These are phyloP conservation scores for Okapia johnstoni DNA, from an alignment of 2,113 vertebrate species.

Conservation along the genomic window DNA sequence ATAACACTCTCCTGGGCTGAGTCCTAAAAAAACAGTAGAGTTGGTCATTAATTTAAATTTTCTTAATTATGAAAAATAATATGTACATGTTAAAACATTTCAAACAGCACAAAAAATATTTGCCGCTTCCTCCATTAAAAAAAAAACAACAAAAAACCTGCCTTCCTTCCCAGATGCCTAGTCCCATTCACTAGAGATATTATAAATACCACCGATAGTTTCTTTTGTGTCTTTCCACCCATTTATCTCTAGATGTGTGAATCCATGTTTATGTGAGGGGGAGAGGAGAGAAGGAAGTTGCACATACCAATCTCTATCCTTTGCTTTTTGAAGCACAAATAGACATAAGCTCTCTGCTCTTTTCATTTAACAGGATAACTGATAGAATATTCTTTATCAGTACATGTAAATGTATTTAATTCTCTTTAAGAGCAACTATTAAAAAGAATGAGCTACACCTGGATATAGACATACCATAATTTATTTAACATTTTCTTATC, in stretches of 20 bases:
- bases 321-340: neutral
- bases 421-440: neutral
- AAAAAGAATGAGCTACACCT: neutral
- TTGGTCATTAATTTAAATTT: neutral
- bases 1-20: constrained; percentile 95
- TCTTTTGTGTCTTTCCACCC: neutral
- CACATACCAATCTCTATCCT: neutral
- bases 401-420: neutral
- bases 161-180: neutral
- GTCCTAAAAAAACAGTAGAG: constrained; percentile 82
- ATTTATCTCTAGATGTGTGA: neutral
- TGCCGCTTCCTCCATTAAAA: neutral
- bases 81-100: neutral
- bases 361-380: neutral
- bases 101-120: neutral
- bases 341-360: neutral
- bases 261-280: neutral
- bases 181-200: neutral
- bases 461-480: neutral
- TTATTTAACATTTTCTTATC: constrained; percentile 17
- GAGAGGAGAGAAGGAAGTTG: neutral
- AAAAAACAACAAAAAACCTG: neutral
- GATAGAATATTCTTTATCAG: neutral
- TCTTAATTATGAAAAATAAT: constrained; percentile 17
- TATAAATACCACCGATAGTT: neutral